These are phyloP conservation scores for Acridotheres tristis DNA, from an alignment of 2,797 vertebrate species.

Conservation along the genomic window DNA sequence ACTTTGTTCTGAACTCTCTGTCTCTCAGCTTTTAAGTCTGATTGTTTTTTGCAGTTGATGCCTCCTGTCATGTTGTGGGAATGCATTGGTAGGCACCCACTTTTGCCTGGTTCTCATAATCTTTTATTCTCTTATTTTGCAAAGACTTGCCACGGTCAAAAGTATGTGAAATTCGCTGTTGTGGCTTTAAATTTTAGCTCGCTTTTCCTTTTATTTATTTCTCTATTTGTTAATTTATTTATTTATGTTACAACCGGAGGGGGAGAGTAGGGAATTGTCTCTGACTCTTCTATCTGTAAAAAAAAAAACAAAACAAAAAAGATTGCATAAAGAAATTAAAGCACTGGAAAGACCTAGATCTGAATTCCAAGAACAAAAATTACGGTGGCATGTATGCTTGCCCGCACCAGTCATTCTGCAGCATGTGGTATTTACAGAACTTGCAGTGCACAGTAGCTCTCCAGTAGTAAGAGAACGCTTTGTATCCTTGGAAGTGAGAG, in stretches of 20 bases:
- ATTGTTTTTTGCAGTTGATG: background rate
- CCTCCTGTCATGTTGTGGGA: background rate
- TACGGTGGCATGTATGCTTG: background rate
- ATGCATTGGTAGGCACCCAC: background rate
- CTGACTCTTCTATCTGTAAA: background rate
- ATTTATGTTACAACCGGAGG: background rate
- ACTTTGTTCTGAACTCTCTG: background rate
- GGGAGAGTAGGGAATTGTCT: background rate
- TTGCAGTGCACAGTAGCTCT: conserved; percentile 23
- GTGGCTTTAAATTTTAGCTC: background rate
- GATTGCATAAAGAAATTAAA: background rate
- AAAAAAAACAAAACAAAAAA: background rate
- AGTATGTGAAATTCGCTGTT: background rate
- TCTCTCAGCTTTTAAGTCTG: background rate
- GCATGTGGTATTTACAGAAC: conserved; percentile 43
- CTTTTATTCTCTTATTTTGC: background rate
- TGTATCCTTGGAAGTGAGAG: background rate
- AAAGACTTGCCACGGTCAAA: background rate
- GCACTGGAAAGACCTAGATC: background rate
- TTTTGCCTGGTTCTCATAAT: background rate
- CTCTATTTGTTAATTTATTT: background rate
- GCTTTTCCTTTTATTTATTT: background rate
- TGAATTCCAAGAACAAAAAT: conserved; percentile 31
- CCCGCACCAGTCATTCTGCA: background rate
- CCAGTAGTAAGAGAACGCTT: background rate